phyloP scores from a whole-genome alignment of 1,140 invertebrate genomes.

The Papilio dardanus region DNA sequence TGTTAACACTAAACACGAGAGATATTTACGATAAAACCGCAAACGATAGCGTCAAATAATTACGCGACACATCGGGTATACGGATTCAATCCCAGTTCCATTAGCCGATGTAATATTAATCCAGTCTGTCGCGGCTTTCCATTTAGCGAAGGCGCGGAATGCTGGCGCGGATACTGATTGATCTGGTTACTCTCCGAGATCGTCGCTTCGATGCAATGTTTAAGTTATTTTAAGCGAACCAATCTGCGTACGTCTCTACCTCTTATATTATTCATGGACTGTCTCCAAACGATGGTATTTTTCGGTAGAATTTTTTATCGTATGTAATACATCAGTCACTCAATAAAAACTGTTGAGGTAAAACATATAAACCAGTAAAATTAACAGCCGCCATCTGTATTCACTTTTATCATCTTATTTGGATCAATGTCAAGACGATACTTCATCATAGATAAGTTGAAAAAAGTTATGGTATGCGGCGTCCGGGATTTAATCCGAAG shows the following conservation, averaged over 20 bases:
- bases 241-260: constrained; percentile 5
- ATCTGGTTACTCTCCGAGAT: constrained; percentile 41
- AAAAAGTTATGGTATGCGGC: constrained; percentile 4
- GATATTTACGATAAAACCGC: constrained; percentile 35
- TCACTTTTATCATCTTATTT: constrained; percentile 4
- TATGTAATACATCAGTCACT: background rate
- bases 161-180: constrained; percentile 61
- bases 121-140: constrained; percentile 73
- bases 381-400: background rate
- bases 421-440: constrained; percentile 18
- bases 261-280: constrained; percentile 17
- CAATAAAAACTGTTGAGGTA: background rate
- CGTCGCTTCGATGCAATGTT: constrained; percentile 32
- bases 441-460: constrained; percentile 23
- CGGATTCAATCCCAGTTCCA: constrained; percentile 73
- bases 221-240: constrained; percentile 28
- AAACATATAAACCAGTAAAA: background rate
- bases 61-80: constrained; percentile 53
- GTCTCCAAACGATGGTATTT: background rate
- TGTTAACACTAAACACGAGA: constrained; percentile 27
- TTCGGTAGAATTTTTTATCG: background rate
- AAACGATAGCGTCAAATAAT: constrained; percentile 36
- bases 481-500: constrained; percentile 20
- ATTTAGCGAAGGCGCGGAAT: constrained; percentile 63
- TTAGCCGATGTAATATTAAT: constrained; percentile 75